Evolutionary conservation across 2,888 invertebrate species (phyloP).

Genomic region (Sturmia bella): DNA sequence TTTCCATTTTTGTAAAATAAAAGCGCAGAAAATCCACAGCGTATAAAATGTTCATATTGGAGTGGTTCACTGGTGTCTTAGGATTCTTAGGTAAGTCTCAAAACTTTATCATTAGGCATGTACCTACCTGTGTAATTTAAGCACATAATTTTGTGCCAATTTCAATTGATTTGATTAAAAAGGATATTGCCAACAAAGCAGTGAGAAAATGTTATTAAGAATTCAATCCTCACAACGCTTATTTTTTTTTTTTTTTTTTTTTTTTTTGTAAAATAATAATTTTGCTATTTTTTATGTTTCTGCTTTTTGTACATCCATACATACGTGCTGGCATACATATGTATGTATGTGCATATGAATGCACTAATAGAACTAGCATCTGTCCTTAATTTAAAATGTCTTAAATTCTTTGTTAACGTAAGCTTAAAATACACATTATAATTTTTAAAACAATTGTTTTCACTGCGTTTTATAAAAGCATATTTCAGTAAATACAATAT

Average conservation of each 20-base stretch:
- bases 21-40: constrained; percentile 54
- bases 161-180: constrained; percentile 40
- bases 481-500: no score
- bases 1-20: constrained; percentile 34
- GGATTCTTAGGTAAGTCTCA: constrained; percentile 92
- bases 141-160: constrained; percentile 40
- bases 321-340: no score
- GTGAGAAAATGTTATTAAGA: constrained; percentile 1
- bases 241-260: constrained; percentile 42
- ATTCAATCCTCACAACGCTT: constrained; percentile 12
- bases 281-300: not conserved
- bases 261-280: constrained; percentile 2
- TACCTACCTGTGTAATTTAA: no score
- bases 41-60: constrained; percentile 93
- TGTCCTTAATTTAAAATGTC: no score
- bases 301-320: no score
- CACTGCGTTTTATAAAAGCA: no score
- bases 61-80: constrained; percentile 96
- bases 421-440: no score
- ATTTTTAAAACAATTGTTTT: no score
- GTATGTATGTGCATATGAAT: no score
- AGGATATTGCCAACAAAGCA: constrained; percentile 78
- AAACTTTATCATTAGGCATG: not conserved
- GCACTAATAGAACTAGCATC: no score
- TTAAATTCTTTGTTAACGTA: no score